phyloP scores from a whole-genome alignment of 2,113 vertebrate genomes.

The Campylomormyrus numenius region DNA sequence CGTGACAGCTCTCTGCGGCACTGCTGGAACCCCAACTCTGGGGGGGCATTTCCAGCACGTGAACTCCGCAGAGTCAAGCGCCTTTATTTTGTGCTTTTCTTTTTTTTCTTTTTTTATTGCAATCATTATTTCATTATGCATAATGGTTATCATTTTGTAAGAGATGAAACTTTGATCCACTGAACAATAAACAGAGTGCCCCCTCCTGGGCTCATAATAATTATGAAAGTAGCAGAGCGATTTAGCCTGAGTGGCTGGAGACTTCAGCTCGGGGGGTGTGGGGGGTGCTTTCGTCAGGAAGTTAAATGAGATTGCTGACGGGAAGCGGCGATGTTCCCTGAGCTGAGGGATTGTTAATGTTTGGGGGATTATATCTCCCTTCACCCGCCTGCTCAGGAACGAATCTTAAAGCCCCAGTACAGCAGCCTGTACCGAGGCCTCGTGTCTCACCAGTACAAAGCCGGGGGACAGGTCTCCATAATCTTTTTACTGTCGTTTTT shows the following conservation, averaged over 20 bases:
- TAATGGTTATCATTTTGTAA: constrained; percentile 41
- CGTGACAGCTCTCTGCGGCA: neutral
- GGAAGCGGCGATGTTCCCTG: constrained; percentile 29
- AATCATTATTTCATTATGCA: constrained; percentile 45
- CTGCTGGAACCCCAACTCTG: neutral
- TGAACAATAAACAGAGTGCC: constrained; percentile 54
- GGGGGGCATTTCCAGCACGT: constrained; percentile 26
- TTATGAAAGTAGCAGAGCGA: constrained; percentile 52
- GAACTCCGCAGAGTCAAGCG: constrained; percentile 30
- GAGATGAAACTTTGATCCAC: constrained; percentile 48
- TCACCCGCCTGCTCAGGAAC: neutral
- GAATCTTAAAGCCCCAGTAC: neutral
- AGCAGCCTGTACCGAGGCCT: neutral
- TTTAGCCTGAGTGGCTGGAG: constrained; percentile 56
- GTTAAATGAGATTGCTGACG: constrained; percentile 43
- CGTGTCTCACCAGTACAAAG: neutral
- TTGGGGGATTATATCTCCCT: neutral
- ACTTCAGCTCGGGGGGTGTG: constrained; percentile 50
- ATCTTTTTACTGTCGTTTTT: neutral
- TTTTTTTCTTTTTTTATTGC: constrained; percentile 31
- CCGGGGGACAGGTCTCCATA: too few relatives aligned
- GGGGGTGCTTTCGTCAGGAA: constrained; percentile 14
- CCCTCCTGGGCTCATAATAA: constrained; percentile 45
- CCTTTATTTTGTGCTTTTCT: neutral
- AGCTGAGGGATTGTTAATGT: neutral